phyloP scores from a whole-genome alignment of 2,888 invertebrate species.

The Linyphia triangularis region DNA sequence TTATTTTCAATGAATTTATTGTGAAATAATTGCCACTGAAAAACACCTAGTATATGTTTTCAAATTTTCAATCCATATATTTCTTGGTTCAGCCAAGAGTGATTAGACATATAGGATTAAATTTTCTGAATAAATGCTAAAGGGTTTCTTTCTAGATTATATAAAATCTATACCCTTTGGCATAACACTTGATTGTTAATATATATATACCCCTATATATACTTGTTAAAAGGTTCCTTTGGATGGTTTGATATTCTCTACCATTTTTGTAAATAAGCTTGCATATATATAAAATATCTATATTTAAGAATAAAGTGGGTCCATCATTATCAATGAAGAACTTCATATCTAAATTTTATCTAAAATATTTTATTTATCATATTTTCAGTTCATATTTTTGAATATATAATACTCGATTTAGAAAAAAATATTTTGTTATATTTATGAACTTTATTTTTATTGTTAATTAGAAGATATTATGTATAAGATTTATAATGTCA shows the following conservation, averaged over 20 bases:
- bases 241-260: conserved; percentile 48
- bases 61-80: neutral
- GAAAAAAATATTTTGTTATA: neutral
- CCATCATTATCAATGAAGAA: conserved; percentile 39
- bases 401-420: neutral
- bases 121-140: conserved; percentile 37
- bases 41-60: neutral
- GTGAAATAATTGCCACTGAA: no score
- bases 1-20: no score
- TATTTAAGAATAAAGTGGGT: conserved; percentile 51
- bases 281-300: conserved; percentile 50
- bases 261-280: conserved; percentile 57
- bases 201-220: conserved; percentile 32
- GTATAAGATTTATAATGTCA: neutral
- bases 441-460: conserved; percentile 9
- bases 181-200: conserved; percentile 40
- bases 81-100: neutral
- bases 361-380: conserved; percentile 24
- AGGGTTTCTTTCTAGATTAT: conserved; percentile 19
- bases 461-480: neutral
- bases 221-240: conserved; percentile 61
- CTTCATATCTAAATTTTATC: conserved; percentile 37
- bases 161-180: conserved; percentile 38
- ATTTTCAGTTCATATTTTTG: neutral
- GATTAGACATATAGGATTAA: conserved; percentile 12